Conservation (phyloP, 2,113 vertebrate genomes). For the Paedocypris sp. region DNA sequence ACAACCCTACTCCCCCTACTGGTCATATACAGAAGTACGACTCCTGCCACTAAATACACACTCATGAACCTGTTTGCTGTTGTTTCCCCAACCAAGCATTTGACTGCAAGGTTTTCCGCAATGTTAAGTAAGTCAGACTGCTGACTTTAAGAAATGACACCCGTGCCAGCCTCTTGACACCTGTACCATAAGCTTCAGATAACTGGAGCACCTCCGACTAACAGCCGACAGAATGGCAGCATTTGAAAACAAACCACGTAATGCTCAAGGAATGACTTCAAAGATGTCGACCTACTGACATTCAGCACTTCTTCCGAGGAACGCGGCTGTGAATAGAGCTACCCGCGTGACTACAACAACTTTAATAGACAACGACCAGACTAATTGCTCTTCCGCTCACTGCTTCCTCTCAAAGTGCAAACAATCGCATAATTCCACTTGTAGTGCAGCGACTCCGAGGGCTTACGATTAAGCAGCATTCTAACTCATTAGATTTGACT, state of each 20-base stretch:
- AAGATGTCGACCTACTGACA: neutral
- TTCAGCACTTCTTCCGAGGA: neutral
- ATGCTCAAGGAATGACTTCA: neutral
- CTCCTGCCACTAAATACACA: neutral
- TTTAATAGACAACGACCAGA: conserved; percentile 10
- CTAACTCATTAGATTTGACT: neutral
- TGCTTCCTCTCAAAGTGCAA: conserved; percentile 3
- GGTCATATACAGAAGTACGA: too few relatives aligned
- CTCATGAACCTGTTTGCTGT: neutral
- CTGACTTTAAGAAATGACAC: neutral
- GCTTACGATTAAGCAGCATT: neutral
- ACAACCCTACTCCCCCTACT: too few relatives aligned
- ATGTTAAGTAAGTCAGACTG: neutral
- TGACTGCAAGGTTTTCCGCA: neutral
- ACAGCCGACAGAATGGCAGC: conserved; percentile 5
- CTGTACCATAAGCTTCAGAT: neutral
- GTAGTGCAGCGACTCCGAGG: conserved; percentile 7
- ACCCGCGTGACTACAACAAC: neutral
- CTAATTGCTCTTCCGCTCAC: neutral
- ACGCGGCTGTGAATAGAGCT: neutral
- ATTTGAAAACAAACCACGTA: neutral
- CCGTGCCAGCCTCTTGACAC: neutral
- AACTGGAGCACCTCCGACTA: neutral
- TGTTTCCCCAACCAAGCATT: neutral
- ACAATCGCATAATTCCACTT: conserved; percentile 8